Percentiles rank a stretch among this genome's conserved stretches.
Evolutionary conservation across 2,113 vertebrate genomes (phyloP).

Genomic region (Gallinago media): DNA sequence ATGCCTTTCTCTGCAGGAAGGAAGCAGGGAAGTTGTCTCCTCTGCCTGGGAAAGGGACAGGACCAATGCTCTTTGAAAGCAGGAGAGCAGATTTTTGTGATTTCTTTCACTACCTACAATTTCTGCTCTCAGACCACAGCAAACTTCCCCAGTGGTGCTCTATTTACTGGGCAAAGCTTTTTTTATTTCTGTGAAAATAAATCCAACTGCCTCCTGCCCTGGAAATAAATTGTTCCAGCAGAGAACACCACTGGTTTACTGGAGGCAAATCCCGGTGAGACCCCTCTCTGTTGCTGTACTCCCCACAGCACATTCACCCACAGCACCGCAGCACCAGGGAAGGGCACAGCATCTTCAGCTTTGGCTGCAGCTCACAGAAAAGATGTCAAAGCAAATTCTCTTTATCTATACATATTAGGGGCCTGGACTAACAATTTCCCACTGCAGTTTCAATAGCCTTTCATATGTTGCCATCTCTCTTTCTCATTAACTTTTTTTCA

Average conservation of each 20-base stretch:
- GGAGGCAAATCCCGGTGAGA: neutral
- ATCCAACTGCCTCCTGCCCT: neutral
- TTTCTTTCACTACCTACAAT: neutral
- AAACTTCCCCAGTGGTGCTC: neutral
- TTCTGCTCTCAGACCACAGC: neutral
- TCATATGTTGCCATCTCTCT: neutral
- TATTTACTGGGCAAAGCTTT: neutral
- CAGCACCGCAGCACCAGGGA: neutral
- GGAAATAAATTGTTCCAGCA: neutral
- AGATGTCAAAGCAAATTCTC: neutral
- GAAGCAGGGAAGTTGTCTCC: neutral
- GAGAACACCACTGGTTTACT: neutral
- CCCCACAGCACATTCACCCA: neutral
- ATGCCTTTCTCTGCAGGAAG: neutral
- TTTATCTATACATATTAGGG: accelerated
- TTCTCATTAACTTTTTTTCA: neutral
- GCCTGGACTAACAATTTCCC: neutral
- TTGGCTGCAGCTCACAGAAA: neutral
- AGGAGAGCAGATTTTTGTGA: neutral
- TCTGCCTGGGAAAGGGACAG: neutral
- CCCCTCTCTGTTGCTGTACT: neutral
- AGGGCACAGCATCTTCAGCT: neutral
- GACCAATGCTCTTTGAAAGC: neutral
- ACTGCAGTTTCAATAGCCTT: neutral
- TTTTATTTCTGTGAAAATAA: neutral